These are phyloP conservation scores for Schizothorax lantsangensis DNA, from an alignment of 2,797 vertebrate genomes.

Conservation along the genomic window DNA sequence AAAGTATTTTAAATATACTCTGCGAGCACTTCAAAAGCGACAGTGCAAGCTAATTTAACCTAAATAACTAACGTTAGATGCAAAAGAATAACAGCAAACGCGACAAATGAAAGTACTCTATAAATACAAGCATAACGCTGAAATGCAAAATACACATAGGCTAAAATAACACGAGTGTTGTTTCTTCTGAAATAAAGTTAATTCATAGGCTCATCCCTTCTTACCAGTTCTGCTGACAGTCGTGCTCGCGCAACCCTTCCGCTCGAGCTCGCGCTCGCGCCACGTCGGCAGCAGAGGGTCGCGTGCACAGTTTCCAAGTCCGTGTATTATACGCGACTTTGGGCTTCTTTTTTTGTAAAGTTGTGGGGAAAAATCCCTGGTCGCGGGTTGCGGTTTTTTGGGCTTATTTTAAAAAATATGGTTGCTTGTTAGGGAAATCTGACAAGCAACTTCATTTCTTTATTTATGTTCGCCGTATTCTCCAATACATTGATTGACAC, in stretches of 20 bases:
- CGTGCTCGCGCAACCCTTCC: constrained; percentile 68
- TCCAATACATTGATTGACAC: no score
- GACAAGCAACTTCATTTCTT: no score
- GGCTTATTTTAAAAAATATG: no score
- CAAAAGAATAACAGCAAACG: constrained; percentile 3
- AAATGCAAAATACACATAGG: neutral
- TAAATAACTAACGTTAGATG: neutral
- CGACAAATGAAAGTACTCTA: neutral
- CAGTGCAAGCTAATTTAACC: neutral
- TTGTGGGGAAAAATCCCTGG: no score
- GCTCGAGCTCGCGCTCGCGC: constrained; percentile 71
- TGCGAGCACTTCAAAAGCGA: neutral
- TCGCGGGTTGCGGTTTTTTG: no score
- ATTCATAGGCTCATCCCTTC: constrained; percentile 55
- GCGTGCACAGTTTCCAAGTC: constrained; percentile 18
- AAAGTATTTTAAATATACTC: neutral
- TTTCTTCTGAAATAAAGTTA: neutral
- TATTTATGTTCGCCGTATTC: no score
- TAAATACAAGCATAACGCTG: neutral
- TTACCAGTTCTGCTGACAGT: constrained; percentile 74
- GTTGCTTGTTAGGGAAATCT: no score
- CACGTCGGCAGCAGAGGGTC: constrained; percentile 79
- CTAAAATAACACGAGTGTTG: constrained; percentile 32
- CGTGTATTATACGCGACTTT: no score
- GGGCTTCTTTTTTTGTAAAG: no score